These are phyloP conservation scores for Hippocampus guttulatus DNA, from an alignment of 2,113 vertebrate genomes.

Conservation along the genomic window DNA sequence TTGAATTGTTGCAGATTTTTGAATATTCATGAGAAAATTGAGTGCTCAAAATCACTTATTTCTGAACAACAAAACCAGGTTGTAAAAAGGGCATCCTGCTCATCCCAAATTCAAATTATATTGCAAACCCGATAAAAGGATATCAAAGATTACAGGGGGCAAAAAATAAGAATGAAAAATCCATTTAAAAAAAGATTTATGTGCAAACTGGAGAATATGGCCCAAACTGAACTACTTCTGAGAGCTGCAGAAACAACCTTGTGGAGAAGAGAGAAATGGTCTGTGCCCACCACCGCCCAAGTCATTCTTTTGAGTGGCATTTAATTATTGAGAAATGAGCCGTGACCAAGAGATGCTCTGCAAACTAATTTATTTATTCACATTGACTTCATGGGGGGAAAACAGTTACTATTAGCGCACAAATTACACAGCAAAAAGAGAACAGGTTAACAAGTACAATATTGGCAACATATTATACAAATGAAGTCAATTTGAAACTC, in stretches of 20 bases:
- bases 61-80: too few species aligned
- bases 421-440: background rate
- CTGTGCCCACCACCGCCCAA: background rate
- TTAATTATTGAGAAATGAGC: background rate
- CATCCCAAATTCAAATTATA: too few species aligned
- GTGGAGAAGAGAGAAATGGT: background rate
- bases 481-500: conserved; percentile 19
- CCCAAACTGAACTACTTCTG: too few species aligned
- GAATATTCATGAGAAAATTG: too few species aligned
- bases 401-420: background rate
- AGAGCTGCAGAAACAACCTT: background rate
- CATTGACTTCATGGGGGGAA: conserved; percentile 8
- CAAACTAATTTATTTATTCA: conserved; percentile 27
- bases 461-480: conserved; percentile 9
- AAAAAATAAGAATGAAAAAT: too few species aligned
- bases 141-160: too few species aligned
- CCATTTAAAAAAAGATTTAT: too few species aligned
- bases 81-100: too few species aligned
- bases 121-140: too few species aligned
- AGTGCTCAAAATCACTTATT: too few species aligned
- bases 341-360: background rate
- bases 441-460: conserved; percentile 2
- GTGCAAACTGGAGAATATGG: background rate
- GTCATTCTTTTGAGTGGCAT: background rate
- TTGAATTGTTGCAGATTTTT: too few species aligned